Percentiles rank a stretch among this genome's conserved stretches.
These are phyloP conservation scores for Apantesis nais DNA, from an alignment of 2,888 invertebrate species.

Conservation along the genomic window DNA sequence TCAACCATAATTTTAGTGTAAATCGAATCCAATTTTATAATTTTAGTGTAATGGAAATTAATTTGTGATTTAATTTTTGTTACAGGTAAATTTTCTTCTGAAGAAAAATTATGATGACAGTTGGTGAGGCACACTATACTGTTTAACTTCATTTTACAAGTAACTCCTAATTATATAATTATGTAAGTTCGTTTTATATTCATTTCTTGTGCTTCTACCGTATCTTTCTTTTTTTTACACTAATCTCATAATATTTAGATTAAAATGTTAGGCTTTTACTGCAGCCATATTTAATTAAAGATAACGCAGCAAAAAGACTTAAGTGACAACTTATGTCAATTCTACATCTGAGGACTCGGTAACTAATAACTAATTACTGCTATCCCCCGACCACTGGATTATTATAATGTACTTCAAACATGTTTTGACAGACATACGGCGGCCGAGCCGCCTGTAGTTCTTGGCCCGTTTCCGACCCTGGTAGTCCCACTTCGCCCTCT, in stretches of 20 bases:
- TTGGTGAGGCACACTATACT: no score
- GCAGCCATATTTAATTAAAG: neutral
- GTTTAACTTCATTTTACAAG: no score
- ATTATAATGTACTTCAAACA: neutral
- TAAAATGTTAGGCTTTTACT: no score
- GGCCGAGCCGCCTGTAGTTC: no score
- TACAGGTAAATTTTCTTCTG: neutral
- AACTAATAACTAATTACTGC: no score
- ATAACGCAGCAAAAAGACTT: neutral
- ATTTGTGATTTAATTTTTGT: neutral
- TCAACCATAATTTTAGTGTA: no score
- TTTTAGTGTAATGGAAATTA: neutral
- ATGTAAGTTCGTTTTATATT: neutral
- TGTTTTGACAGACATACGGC: neutral
- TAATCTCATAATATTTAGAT: neutral
- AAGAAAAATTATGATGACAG: neutral
- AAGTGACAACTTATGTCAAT: no score
- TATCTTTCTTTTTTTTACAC: neutral
- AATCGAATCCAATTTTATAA: no score
- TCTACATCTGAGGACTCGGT: no score
- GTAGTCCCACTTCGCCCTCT: neutral
- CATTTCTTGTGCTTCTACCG: neutral
- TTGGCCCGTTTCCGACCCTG: neutral
- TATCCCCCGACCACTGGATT: no score
- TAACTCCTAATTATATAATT: no score